Evolutionary conservation across 2,888 invertebrate genomes (phyloP).

Genomic region (Nephrotoma flavescens): DNA sequence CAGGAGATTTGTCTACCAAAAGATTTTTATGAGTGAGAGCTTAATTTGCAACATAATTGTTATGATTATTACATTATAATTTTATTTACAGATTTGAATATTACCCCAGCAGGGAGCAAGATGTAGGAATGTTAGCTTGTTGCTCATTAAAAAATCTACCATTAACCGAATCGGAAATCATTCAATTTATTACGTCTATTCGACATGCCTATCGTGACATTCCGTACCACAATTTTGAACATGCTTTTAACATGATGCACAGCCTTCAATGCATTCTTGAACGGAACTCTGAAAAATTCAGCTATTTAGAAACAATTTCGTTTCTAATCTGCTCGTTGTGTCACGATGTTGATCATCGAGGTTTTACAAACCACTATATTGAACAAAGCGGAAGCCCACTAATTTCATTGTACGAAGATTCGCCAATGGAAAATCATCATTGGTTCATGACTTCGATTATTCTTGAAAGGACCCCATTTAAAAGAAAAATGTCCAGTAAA

Average conservation of each 20-base stretch:
- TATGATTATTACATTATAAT: not conserved
- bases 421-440: constrained; percentile 1
- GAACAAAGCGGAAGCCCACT: not conserved
- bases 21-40: not conserved
- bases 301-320: not conserved
- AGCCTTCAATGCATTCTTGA: constrained; percentile 41
- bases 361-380: not conserved
- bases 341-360: not conserved
- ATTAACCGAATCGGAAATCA: constrained; percentile 9
- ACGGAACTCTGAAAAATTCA: not conserved
- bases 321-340: constrained; percentile 26
- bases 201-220: constrained; percentile 36
- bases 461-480: not conserved
- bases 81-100: not conserved
- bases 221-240: constrained; percentile 47
- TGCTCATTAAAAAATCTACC: not conserved
- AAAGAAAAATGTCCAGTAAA: not conserved
- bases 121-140: not conserved
- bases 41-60: not conserved
- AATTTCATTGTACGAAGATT: not conserved
- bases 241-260: constrained; percentile 46
- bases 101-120: not conserved
- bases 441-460: not conserved
- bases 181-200: constrained; percentile 36
- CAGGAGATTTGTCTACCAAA: not conserved